Evolutionary conservation across 2,797 vertebrate genomes (phyloP).

Genomic region (Sebastes diploproa): DNA sequence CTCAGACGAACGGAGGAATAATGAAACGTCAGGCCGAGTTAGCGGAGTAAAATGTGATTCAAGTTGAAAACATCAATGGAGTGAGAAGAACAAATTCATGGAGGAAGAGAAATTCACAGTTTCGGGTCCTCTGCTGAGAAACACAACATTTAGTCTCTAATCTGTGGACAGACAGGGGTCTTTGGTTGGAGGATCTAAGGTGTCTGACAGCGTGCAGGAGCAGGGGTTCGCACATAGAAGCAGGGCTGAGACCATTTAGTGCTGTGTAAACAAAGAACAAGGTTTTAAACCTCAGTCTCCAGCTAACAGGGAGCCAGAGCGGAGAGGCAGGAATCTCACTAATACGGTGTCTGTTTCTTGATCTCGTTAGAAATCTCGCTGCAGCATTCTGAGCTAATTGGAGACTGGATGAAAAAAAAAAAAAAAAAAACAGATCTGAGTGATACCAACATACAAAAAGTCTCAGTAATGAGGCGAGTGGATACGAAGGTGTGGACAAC

Average conservation of each 20-base stretch:
- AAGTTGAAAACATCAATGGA: not conserved
- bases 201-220: not conserved
- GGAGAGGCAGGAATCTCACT: not conserved
- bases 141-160: not conserved
- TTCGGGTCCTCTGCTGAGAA: not conserved
- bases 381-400: slow-evolving; percentile 46
- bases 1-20: not conserved
- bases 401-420: slow-evolving; percentile 1
- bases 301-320: slow-evolving; percentile 11
- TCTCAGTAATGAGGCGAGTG: slow-evolving; percentile 21
- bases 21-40: not conserved
- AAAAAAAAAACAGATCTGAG: not conserved
- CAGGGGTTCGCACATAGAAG: slow-evolving; percentile 1
- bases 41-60: no score
- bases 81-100: not conserved
- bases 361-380: slow-evolving; percentile 42
- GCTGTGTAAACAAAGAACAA: slow-evolving; percentile 22
- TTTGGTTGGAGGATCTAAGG: slow-evolving; percentile 25
- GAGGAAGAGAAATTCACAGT: not conserved
- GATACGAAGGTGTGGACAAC: not conserved
- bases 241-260: not conserved
- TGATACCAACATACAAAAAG: slow-evolving; percentile 1
- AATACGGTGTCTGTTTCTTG: slow-evolving; percentile 17
- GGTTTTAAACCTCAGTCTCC: not conserved
- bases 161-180: not conserved